Evolutionary conservation across 2,113 vertebrate genomes (phyloP).

Genomic region (Perca schrenkii): DNA sequence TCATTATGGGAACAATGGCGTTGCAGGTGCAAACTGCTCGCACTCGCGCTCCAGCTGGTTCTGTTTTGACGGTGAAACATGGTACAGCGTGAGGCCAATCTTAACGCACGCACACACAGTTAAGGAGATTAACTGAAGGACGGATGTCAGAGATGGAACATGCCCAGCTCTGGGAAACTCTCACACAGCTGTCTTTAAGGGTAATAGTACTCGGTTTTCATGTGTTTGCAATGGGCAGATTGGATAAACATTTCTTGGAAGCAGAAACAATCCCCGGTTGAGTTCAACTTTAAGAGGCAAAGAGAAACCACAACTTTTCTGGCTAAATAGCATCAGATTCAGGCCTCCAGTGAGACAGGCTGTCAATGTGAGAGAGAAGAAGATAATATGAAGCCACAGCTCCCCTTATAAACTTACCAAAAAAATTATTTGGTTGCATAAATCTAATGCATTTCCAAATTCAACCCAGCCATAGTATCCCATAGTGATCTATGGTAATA

Average conservation of each 20-base stretch:
- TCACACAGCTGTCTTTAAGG: slow-evolving; percentile 50
- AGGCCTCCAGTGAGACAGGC: not conserved
- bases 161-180: slow-evolving; percentile 23
- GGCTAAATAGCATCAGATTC: slow-evolving; percentile 7
- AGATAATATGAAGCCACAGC: not conserved
- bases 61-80: slow-evolving; percentile 55
- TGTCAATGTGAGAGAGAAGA: slow-evolving; percentile 17
- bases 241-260: slow-evolving; percentile 29
- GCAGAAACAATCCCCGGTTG: slow-evolving; percentile 20
- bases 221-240: slow-evolving; percentile 25
- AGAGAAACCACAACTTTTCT: slow-evolving; percentile 26
- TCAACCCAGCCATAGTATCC: not conserved
- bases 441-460: slow-evolving; percentile 9
- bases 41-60: slow-evolving; percentile 66
- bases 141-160: slow-evolving; percentile 9
- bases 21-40: slow-evolving; percentile 74
- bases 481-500: not conserved
- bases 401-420: not conserved
- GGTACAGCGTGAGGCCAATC: not conserved
- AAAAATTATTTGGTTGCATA: not conserved
- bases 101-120: slow-evolving; percentile 3
- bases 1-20: slow-evolving; percentile 69
- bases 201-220: not conserved
- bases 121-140: slow-evolving; percentile 16
- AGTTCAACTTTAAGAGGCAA: slow-evolving; percentile 11